A percentile compares a stretch with the other conserved stretches of the same genome.
phyloP scores from a whole-genome alignment of 2,113 vertebrate species.

The Dromas ardeola region DNA sequence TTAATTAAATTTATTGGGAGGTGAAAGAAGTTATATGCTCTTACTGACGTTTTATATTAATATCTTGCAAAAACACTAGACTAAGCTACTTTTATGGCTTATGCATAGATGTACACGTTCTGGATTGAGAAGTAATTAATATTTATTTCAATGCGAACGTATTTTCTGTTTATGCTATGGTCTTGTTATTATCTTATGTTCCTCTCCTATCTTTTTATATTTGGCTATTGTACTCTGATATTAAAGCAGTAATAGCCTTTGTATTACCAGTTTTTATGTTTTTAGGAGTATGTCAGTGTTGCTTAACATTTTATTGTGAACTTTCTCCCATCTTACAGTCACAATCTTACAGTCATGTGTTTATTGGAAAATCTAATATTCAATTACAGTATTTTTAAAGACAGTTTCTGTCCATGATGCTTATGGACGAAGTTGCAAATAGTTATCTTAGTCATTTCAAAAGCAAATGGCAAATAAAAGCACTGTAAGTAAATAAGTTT shows the following conservation, averaged over 20 bases:
- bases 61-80: background rate
- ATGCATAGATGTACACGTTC: background rate
- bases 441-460: background rate
- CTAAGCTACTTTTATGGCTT: background rate
- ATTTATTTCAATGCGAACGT: background rate
- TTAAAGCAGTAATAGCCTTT: background rate
- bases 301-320: background rate
- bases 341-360: background rate
- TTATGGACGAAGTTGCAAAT: background rate
- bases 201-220: background rate
- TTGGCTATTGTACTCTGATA: background rate
- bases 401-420: background rate
- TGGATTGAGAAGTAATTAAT: background rate
- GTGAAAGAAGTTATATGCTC: background rate
- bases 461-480: background rate
- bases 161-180: background rate
- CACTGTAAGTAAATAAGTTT: background rate
- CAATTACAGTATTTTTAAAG: background rate
- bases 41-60: background rate
- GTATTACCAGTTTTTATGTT: background rate
- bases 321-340: background rate
- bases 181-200: background rate
- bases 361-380: background rate
- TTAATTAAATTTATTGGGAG: background rate
- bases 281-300: background rate